Conservation (phyloP, 2,888 invertebrate genomes). For the Synergus gifuensis region DNA sequence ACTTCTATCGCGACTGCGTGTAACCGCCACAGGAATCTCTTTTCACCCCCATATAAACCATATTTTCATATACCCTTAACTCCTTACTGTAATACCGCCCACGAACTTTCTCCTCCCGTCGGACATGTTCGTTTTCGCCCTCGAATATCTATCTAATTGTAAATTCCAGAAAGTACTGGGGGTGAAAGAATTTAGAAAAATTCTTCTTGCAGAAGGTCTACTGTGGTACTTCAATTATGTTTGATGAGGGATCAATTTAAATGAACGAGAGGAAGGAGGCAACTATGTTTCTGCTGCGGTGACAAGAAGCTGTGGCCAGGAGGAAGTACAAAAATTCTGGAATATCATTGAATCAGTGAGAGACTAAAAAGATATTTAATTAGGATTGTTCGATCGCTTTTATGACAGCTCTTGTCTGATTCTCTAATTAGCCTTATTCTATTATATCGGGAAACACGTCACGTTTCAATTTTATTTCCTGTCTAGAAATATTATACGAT, state of each 20-base stretch:
- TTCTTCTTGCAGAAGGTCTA: background rate
- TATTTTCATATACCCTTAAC: constrained; percentile 38
- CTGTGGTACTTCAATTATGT: background rate
- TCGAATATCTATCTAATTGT: constrained; percentile 33
- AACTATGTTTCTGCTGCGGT: background rate
- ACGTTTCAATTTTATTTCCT: background rate
- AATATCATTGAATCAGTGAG: background rate
- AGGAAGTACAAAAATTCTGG: background rate
- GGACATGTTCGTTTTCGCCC: constrained; percentile 18
- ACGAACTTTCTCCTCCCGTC: constrained; percentile 4
- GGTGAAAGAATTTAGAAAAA: background rate
- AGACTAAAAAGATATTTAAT: background rate
- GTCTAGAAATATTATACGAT: background rate
- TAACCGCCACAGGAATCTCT: constrained; percentile 64
- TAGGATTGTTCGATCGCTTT: background rate
- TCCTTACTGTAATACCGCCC: constrained; percentile 27
- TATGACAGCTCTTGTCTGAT: background rate
- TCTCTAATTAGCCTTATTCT: background rate
- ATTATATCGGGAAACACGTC: background rate
- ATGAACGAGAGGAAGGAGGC: background rate
- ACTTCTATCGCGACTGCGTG: constrained; percentile 56
- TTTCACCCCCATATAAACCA: constrained; percentile 56
- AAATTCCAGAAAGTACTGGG: constrained; percentile 10
- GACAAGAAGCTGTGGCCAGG: background rate
- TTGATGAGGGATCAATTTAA: background rate